phyloP scores from a whole-genome alignment of 2,797 vertebrate genomes.

The Dendrocincla tyrannina region DNA sequence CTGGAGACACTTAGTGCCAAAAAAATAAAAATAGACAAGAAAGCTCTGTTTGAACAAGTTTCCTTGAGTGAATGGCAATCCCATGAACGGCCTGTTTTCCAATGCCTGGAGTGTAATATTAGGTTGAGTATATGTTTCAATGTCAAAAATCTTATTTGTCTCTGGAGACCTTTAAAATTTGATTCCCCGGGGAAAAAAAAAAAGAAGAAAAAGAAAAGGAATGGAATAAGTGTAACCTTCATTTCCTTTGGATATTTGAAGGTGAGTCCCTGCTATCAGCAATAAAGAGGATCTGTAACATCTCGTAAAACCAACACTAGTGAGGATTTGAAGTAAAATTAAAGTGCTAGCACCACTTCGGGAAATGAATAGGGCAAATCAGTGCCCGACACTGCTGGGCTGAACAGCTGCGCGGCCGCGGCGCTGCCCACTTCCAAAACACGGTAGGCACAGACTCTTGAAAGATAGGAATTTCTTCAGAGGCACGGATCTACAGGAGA shows the following conservation, averaged over 20 bases:
- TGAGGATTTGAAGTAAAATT: background rate
- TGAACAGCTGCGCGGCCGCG: background rate
- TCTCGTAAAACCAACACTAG: slow-evolving; percentile 37
- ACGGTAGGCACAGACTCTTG: background rate
- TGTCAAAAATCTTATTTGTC: slow-evolving; percentile 48
- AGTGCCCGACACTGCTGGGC: background rate
- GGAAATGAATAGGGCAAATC: background rate
- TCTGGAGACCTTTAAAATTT: slow-evolving; percentile 48
- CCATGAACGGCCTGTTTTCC: slow-evolving; percentile 18
- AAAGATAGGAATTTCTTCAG: background rate
- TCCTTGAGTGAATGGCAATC: slow-evolving; percentile 7
- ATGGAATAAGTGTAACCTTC: background rate
- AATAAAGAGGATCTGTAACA: slow-evolving; percentile 35
- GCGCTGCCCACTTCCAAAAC: background rate
- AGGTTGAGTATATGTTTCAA: slow-evolving; percentile 42
- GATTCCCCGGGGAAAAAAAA: background rate
- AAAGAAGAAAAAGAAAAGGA: background rate
- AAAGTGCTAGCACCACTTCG: background rate
- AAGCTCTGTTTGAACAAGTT: slow-evolving; percentile 40
- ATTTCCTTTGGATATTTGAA: slow-evolving; percentile 54
- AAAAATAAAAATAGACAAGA: slow-evolving; percentile 38
- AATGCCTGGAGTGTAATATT: slow-evolving; percentile 17
- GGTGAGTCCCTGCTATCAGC: slow-evolving; percentile 27
- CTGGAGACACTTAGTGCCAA: slow-evolving; percentile 4
- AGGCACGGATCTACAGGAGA: background rate